These are phyloP conservation scores for Folsomia candida DNA, from an alignment of 2,888 invertebrate species.

Conservation along the genomic window DNA sequence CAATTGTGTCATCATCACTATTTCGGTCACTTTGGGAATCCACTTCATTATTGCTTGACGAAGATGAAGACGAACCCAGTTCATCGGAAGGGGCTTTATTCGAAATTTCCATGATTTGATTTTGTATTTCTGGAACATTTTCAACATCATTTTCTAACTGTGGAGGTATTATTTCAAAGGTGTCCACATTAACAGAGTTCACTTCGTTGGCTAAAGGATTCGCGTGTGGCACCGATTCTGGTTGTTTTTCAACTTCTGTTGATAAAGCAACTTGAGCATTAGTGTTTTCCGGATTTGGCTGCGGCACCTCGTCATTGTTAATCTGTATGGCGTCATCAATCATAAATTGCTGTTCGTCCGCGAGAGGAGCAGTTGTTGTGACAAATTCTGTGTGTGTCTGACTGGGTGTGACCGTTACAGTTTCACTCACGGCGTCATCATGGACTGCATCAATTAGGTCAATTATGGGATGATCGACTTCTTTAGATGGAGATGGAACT, in stretches of 20 bases:
- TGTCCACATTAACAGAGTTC: not conserved
- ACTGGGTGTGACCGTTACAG: not conserved
- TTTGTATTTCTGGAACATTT: constrained; percentile 2
- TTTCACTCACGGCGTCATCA: not conserved
- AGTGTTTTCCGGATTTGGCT: too few relatives aligned
- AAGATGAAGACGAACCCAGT: not conserved
- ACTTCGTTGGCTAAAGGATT: not conserved
- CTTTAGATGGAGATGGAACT: too few relatives aligned
- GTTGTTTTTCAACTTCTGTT: too few relatives aligned
- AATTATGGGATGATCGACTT: not conserved
- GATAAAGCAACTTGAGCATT: too few relatives aligned
- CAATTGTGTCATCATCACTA: constrained; percentile 20
- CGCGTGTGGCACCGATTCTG: not conserved
- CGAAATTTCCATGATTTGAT: not conserved
- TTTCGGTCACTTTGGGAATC: not conserved
- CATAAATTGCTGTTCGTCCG: not conserved
- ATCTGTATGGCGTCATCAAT: too few relatives aligned
- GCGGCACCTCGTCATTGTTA: too few relatives aligned
- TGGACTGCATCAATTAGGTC: not conserved
- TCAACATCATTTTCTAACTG: not conserved
- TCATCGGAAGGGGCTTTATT: not conserved
- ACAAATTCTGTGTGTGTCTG: not conserved
- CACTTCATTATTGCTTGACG: not conserved
- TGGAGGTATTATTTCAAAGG: constrained; percentile 11
- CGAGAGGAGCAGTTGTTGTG: not conserved